These are phyloP conservation scores for Heliconius charithonia DNA, from an alignment of 2,888 invertebrate genomes.

Conservation along the genomic window DNA sequence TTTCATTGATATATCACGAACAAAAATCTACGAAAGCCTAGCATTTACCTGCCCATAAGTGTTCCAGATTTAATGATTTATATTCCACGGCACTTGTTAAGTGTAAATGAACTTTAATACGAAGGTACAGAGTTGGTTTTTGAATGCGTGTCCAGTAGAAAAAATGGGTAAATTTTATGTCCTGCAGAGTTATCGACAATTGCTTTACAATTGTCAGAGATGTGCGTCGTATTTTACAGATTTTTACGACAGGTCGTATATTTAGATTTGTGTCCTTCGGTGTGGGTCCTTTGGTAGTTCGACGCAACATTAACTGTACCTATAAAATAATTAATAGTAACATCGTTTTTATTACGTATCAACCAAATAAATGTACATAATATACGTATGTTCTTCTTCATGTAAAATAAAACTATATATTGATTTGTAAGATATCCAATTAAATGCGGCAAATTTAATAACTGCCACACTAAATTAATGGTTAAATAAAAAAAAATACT, in stretches of 20 bases:
- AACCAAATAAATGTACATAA: background rate
- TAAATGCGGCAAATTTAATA: no score
- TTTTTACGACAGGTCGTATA: slow-evolving; percentile 73
- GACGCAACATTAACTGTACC: background rate
- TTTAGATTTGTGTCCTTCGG: slow-evolving; percentile 59
- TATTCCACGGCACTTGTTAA: slow-evolving; percentile 28
- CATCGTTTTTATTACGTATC: background rate
- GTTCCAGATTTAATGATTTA: slow-evolving; percentile 51
- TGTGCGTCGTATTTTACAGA: slow-evolving; percentile 66
- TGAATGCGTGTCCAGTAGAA: slow-evolving; percentile 29
- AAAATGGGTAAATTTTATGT: slow-evolving; percentile 53
- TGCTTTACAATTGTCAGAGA: slow-evolving; percentile 67
- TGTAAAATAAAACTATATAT: background rate
- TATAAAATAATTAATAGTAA: slow-evolving; percentile 7
- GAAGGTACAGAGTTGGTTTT: slow-evolving; percentile 24
- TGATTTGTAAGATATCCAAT: background rate
- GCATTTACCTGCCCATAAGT: slow-evolving; percentile 56
- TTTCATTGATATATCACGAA: slow-evolving; percentile 74
- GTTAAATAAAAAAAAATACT: background rate
- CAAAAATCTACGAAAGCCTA: slow-evolving; percentile 59
- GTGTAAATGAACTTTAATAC: slow-evolving; percentile 35
- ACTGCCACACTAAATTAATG: background rate
- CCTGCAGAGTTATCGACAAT: slow-evolving; percentile 67
- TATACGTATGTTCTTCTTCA: background rate
- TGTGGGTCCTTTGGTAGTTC: slow-evolving; percentile 47